These are phyloP conservation scores for Pentamera pediparva DNA, from an alignment of 53 echinoderm and acorn worm genomes.

Conservation along the genomic window DNA sequence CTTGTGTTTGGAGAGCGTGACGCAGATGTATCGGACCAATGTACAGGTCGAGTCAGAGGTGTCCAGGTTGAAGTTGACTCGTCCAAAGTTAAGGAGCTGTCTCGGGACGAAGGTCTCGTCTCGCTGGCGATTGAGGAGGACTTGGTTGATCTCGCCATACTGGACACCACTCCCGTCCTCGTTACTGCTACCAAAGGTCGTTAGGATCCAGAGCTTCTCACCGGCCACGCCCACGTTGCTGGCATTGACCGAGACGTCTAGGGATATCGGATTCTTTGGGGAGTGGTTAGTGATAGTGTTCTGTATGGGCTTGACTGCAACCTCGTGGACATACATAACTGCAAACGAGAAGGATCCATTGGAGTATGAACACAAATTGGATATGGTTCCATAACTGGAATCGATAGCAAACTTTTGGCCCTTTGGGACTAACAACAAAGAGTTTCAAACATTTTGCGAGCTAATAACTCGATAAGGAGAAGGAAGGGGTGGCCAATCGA, in stretches of 20 bases:
- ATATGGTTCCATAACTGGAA: too few relatives aligned
- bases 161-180: conserved; percentile 51
- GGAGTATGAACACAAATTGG: too few relatives aligned
- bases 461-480: too few relatives aligned
- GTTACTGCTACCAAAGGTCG: conserved; percentile 62
- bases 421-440: too few relatives aligned
- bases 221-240: conserved; percentile 71
- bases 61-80: conserved; percentile 69
- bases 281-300: conserved; percentile 59
- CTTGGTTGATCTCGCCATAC: conserved; percentile 44
- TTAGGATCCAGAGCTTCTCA: conserved; percentile 56
- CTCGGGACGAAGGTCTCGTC: conserved; percentile 50
- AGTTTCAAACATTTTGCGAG: too few relatives aligned
- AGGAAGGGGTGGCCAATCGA: too few relatives aligned
- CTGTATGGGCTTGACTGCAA: conserved; percentile 38
- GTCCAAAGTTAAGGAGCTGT: conserved; percentile 48
- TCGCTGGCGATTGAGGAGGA: conserved; percentile 52
- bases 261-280: conserved; percentile 51
- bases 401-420: too few relatives aligned
- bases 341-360: too few relatives aligned
- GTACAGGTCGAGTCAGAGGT: conserved; percentile 69
- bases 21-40: conserved; percentile 65
- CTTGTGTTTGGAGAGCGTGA: conserved; percentile 50
- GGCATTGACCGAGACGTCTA: conserved; percentile 62
- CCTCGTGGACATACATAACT: conserved; percentile 39